These are phyloP conservation scores for Montipora cactus DNA, from an alignment of 64 coral and sea anemone genomes.

Conservation along the genomic window DNA sequence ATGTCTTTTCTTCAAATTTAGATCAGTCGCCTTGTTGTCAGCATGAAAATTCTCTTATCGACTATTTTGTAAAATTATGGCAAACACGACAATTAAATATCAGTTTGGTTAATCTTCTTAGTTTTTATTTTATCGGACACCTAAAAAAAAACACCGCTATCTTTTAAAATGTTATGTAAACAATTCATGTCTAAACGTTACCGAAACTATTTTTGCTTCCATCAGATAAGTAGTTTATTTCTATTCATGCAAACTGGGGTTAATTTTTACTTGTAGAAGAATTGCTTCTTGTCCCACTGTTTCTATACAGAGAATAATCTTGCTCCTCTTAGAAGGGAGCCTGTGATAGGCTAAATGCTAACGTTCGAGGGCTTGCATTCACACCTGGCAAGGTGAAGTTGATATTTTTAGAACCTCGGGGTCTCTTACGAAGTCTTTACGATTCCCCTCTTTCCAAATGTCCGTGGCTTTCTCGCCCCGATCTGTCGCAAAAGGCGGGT, in stretches of 20 bases:
- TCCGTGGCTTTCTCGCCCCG: neutral
- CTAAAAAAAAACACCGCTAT: neutral
- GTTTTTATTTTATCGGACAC: neutral
- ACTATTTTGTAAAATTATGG: neutral
- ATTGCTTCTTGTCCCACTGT: no score
- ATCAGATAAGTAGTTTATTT: neutral
- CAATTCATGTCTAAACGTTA: neutral
- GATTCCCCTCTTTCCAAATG: no score
- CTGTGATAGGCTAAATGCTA: neutral
- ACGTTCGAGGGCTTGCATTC: neutral
- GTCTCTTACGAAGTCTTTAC: neutral
- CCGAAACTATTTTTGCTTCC: neutral
- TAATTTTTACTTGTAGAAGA: no score
- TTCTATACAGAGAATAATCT: neutral
- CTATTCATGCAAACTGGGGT: neutral
- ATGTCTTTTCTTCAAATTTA: neutral
- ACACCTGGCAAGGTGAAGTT: neutral
- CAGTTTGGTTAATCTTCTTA: neutral
- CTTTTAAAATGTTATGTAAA: conserved; percentile 31
- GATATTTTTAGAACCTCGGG: conserved; percentile 18
- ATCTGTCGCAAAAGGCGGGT: neutral
- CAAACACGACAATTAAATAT: neutral
- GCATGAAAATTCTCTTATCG: neutral
- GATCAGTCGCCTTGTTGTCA: neutral
- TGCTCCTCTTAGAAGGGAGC: neutral